A percentile compares a stretch with the other conserved stretches of the same genome.
Evolutionary conservation across 2,113 vertebrate species (phyloP).

Genomic region (Redunca redunca): DNA sequence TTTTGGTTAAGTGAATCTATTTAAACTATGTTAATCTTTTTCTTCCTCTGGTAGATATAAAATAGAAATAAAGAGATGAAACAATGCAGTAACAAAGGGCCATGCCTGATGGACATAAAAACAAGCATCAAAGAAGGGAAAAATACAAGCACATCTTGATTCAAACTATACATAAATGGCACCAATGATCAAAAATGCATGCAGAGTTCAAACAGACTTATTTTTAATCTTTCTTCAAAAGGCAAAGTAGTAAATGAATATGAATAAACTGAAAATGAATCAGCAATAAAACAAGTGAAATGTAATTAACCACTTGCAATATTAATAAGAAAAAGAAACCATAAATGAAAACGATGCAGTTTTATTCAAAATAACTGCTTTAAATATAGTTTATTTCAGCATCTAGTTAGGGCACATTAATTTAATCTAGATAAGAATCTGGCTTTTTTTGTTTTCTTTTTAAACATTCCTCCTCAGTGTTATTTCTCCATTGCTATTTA

Average conservation of each 20-base stretch:
- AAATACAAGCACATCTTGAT: conserved; percentile 31
- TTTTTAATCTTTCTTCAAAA: conserved; percentile 69
- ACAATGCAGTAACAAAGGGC: conserved; percentile 34
- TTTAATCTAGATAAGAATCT: neutral
- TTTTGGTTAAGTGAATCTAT: conserved; percentile 34
- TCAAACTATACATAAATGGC: conserved; percentile 28
- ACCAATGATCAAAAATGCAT: conserved; percentile 50
- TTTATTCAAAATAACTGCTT: conserved; percentile 15
- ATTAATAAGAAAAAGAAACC: neutral
- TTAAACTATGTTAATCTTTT: conserved; percentile 46
- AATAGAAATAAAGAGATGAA: conserved; percentile 53
- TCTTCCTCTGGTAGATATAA: neutral
- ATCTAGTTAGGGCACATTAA: neutral
- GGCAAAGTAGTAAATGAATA: conserved; percentile 7
- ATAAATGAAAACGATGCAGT: neutral
- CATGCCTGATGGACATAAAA: conserved; percentile 37
- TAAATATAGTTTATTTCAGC: neutral
- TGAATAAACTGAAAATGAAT: conserved; percentile 60
- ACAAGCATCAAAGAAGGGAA: conserved; percentile 52
- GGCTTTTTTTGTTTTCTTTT: neutral
- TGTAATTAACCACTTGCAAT: neutral
- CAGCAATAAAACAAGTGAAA: conserved; percentile 51
- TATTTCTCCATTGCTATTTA: neutral
- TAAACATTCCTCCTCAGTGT: neutral
- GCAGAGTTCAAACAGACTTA: conserved; percentile 38